These are phyloP conservation scores for Lacerta bilineata DNA, from an alignment of 2,797 vertebrate genomes.

Conservation along the genomic window DNA sequence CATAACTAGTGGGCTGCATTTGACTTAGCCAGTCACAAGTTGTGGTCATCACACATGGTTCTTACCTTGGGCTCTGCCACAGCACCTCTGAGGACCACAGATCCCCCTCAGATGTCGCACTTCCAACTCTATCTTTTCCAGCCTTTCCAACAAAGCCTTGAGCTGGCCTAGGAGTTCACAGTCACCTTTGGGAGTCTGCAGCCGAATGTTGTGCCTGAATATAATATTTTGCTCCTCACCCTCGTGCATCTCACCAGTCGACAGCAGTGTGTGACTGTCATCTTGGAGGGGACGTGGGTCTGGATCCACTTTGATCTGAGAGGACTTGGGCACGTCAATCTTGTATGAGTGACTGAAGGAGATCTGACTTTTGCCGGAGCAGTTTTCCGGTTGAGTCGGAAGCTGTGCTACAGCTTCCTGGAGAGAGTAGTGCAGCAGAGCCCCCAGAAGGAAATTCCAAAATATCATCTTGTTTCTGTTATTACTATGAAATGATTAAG, in stretches of 20 bases:
- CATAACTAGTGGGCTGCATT: not conserved
- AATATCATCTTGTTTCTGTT: conserved; percentile 71
- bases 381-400: conserved; percentile 50
- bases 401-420: conserved; percentile 64
- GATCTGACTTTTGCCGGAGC: conserved; percentile 78
- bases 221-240: conserved; percentile 86
- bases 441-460: conserved; percentile 69
- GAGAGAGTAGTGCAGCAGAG: conserved; percentile 74
- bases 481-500: conserved; percentile 42
- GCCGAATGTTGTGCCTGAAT: conserved; percentile 89
- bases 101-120: conserved; percentile 86
- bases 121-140: conserved; percentile 90
- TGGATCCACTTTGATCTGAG: conserved; percentile 81
- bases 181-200: conserved; percentile 83
- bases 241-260: conserved; percentile 55
- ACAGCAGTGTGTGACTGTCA: conserved; percentile 66
- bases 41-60: not conserved
- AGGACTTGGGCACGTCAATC: conserved; percentile 81
- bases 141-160: conserved; percentile 84
- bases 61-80: conserved; percentile 76
- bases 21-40: not conserved
- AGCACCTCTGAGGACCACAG: conserved; percentile 85
- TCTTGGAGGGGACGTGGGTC: conserved; percentile 74
- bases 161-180: conserved; percentile 83
- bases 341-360: conserved; percentile 91